These are phyloP conservation scores for Ischnura elegans DNA, from an alignment of 2,888 invertebrate genomes.

Conservation along the genomic window DNA sequence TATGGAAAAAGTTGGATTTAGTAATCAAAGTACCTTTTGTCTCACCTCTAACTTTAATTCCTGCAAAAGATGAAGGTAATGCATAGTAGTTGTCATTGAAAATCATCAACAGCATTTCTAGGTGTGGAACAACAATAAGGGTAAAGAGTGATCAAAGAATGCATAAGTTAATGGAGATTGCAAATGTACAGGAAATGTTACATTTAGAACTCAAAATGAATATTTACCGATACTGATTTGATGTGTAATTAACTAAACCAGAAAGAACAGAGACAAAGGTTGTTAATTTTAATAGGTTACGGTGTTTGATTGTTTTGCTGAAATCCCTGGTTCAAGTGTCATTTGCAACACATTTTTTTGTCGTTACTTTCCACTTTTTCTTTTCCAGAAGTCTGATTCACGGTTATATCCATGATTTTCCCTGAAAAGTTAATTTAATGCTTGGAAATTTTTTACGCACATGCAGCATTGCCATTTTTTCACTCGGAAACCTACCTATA, in stretches of 20 bases:
- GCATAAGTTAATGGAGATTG: not conserved
- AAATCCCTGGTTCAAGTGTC: too few species aligned
- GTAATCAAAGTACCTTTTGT: not conserved
- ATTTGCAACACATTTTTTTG: too few species aligned
- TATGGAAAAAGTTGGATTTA: not conserved
- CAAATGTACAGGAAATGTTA: not conserved
- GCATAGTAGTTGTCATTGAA: not conserved
- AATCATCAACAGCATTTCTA: not conserved
- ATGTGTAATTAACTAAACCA: not conserved
- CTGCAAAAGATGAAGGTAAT: not conserved
- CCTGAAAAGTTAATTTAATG: too few species aligned
- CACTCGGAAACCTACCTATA: too few species aligned
- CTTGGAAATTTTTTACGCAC: too few species aligned
- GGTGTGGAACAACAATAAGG: not conserved
- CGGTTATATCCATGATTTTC: too few species aligned
- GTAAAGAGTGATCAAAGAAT: not conserved
- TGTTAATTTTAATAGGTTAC: too few species aligned
- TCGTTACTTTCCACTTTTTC: too few species aligned
- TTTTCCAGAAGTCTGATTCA: too few species aligned
- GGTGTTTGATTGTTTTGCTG: too few species aligned
- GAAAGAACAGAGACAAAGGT: not conserved
- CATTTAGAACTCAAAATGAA: not conserved
- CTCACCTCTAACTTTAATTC: not conserved
- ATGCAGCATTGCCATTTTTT: too few species aligned
- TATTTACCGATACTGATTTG: not conserved